A percentile compares a stretch with the other conserved stretches of the same genome.
Evolutionary conservation across 2,113 vertebrate species (phyloP).

Genomic region (Podiceps cristatus): DNA sequence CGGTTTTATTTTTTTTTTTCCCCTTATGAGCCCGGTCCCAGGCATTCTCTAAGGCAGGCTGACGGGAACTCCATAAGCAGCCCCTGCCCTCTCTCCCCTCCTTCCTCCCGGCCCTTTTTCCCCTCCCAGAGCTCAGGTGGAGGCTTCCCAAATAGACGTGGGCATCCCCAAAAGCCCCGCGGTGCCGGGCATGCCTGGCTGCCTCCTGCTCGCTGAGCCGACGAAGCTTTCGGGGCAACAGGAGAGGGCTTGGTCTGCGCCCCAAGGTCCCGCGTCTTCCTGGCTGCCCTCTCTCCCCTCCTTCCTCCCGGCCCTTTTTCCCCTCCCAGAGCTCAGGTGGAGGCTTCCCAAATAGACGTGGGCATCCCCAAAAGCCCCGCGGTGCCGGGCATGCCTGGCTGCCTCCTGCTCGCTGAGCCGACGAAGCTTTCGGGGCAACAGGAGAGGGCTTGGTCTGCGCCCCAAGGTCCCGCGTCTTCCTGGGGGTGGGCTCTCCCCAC

Average conservation of each 20-base stretch:
- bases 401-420: rapidly evolving
- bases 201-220: rapidly evolving
- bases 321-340: background rate
- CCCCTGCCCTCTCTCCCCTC: background rate
- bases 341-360: background rate
- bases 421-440: background rate
- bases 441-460: background rate
- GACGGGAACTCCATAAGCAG: background rate
- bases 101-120: background rate
- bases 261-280: background rate
- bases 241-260: background rate
- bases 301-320: background rate
- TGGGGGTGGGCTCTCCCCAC: background rate
- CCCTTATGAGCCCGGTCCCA: background rate
- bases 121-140: background rate
- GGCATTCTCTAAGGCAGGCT: background rate
- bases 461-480: background rate
- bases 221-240: background rate
- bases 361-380: background rate
- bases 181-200: background rate
- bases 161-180: background rate
- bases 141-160: background rate
- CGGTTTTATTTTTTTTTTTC: background rate
- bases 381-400: background rate
- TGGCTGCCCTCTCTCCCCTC: background rate